Conservation (phyloP, 2,888 invertebrate genomes). For the Drosophila mercatorum region DNA sequence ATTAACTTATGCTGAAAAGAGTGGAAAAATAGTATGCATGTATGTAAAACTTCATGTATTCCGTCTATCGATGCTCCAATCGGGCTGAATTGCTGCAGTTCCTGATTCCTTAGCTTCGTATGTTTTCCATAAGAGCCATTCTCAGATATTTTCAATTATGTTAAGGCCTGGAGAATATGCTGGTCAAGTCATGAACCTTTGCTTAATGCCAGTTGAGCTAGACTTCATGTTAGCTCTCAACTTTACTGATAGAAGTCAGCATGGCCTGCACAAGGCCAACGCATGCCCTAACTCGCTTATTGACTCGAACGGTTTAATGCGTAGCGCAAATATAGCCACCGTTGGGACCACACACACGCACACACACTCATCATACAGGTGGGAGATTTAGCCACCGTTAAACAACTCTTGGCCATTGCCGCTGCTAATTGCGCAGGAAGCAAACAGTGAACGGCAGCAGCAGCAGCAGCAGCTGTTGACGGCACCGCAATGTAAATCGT, state of each 20-base stretch:
- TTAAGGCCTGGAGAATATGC: no score
- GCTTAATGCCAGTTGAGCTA: no score
- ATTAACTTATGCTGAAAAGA: no score
- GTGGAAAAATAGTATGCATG: no score
- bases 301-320: slow-evolving; percentile 60
- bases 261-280: slow-evolving; percentile 6
- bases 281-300: slow-evolving; percentile 35
- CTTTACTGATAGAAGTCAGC: neutral
- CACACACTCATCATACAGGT: slow-evolving; percentile 25
- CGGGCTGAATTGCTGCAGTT: no score
- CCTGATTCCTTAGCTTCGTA: no score
- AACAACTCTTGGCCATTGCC: slow-evolving; percentile 52
- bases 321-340: slow-evolving; percentile 59
- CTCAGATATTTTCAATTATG: no score
- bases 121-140: no score
- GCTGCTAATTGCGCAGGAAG: slow-evolving; percentile 72
- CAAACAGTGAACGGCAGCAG: slow-evolving; percentile 43
- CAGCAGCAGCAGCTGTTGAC: slow-evolving; percentile 22
- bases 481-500: slow-evolving; percentile 39
- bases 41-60: no score
- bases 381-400: slow-evolving; percentile 65
- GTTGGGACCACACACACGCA: slow-evolving; percentile 63
- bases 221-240: no score
- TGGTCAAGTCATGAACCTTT: no score
- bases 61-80: no score